A percentile compares a stretch with the other conserved stretches of the same genome.
phyloP scores from a whole-genome alignment of 2,797 vertebrate species.

The Echiichthys vipera region DNA sequence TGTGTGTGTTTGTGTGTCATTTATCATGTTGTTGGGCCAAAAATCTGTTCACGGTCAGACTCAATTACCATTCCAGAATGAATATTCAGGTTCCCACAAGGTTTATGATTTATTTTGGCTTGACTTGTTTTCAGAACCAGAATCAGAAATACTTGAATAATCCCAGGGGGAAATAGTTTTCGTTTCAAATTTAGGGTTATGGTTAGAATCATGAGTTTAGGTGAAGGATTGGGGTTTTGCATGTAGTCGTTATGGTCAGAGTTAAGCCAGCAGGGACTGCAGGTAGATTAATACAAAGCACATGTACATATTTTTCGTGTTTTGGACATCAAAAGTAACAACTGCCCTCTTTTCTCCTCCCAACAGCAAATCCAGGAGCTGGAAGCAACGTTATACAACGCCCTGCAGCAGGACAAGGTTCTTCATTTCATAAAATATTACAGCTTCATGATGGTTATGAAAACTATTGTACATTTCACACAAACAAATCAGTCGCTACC shows the following conservation, averaged over 20 bases:
- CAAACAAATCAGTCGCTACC: too few species aligned
- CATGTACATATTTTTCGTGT: neutral
- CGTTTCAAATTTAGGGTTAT: too few species aligned
- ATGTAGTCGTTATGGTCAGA: neutral
- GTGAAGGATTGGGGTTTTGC: neutral
- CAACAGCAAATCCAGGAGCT: constrained; percentile 98
- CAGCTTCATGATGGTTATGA: neutral
- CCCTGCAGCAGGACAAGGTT: constrained; percentile 96
- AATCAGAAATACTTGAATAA: too few species aligned
- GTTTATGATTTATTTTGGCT: neutral
- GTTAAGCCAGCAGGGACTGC: neutral
- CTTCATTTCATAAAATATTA: neutral
- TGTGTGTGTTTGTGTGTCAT: neutral
- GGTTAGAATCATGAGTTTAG: neutral
- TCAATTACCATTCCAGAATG: neutral
- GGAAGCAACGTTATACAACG: constrained; percentile 98
- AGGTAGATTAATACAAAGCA: neutral
- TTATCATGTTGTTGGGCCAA: neutral
- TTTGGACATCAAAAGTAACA: constrained; percentile 4
- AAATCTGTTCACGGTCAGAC: neutral
- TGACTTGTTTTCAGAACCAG: neutral
- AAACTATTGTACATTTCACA: neutral
- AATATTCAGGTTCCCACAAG: neutral
- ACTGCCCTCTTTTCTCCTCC: constrained; percentile 19
- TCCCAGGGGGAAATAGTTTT: too few species aligned